These are phyloP conservation scores for Leptatherina wallacei DNA, from an alignment of 2,797 vertebrate species.

Conservation along the genomic window DNA sequence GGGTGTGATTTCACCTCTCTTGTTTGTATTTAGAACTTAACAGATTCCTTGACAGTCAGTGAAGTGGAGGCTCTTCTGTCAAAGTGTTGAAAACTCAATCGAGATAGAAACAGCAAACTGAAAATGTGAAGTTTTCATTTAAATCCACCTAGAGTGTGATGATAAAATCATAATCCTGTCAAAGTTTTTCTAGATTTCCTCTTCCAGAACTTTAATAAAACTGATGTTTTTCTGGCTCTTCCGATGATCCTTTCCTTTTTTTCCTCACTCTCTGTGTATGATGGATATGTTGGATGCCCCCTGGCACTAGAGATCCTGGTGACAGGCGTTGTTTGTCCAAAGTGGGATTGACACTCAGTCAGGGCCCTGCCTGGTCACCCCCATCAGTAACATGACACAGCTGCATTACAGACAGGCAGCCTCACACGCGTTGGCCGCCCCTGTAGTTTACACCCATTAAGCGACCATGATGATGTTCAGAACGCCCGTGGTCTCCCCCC, in stretches of 20 bases:
- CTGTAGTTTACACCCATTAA: slow-evolving; percentile 71
- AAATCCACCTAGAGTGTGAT: not conserved
- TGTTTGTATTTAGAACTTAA: slow-evolving; percentile 3
- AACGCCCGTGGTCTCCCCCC: slow-evolving; percentile 25
- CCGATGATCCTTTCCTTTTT: too few relatives aligned
- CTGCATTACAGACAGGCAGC: slow-evolving; percentile 78
- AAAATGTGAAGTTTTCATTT: too few relatives aligned
- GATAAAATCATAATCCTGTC: slow-evolving; percentile 42
- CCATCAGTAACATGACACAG: slow-evolving; percentile 88
- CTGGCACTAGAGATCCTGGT: slow-evolving; percentile 32
- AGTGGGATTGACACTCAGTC: slow-evolving; percentile 86
- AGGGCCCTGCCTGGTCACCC: slow-evolving; percentile 53
- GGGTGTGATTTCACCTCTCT: slow-evolving; percentile 15
- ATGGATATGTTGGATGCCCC: slow-evolving; percentile 46
- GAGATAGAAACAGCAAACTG: not conserved
- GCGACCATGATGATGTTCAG: slow-evolving; percentile 63
- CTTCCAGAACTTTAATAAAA: slow-evolving; percentile 43
- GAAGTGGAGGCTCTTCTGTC: slow-evolving; percentile 3
- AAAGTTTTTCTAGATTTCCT: slow-evolving; percentile 43
- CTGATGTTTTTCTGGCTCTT: slow-evolving; percentile 27
- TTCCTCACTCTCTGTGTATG: slow-evolving; percentile 26
- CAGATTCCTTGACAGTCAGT: slow-evolving; percentile 16
- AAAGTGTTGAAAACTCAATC: not conserved
- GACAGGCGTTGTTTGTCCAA: slow-evolving; percentile 84
- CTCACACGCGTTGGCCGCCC: slow-evolving; percentile 22